These are phyloP conservation scores for Fragum sueziense DNA, from an alignment of 2,888 invertebrate genomes.

Conservation along the genomic window DNA sequence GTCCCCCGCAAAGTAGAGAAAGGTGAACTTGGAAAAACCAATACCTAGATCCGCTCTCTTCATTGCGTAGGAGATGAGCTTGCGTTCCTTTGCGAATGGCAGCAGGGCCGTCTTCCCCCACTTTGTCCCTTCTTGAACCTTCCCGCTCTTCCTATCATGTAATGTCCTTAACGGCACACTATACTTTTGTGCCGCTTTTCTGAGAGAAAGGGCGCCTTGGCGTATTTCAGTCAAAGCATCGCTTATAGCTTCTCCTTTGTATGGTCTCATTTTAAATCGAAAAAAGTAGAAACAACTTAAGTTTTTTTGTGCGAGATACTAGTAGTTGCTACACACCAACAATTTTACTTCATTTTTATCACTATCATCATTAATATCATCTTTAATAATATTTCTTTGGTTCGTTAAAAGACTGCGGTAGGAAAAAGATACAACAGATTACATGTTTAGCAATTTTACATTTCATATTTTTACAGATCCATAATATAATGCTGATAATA, in stretches of 20 bases:
- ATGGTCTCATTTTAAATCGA: constrained; percentile 7
- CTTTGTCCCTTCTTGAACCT: background rate
- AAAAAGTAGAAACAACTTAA: too few species aligned
- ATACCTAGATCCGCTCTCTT: constrained; percentile 24
- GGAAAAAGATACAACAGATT: too few species aligned
- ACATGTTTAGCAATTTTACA: too few species aligned
- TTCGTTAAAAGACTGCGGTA: too few species aligned
- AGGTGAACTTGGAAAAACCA: constrained; percentile 18
- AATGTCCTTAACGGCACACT: constrained; percentile 19
- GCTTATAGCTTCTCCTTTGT: constrained; percentile 4
- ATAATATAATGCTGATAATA: background rate
- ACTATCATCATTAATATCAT: too few species aligned
- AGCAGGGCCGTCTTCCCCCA: constrained; percentile 24
- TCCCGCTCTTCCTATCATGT: constrained; percentile 15
- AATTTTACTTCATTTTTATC: too few species aligned
- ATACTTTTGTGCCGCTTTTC: constrained; percentile 6
- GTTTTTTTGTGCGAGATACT: too few species aligned
- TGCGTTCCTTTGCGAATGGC: background rate
- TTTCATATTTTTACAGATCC: background rate
- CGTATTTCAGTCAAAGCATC: constrained; percentile 13
- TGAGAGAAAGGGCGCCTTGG: background rate
- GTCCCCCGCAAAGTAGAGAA: too few species aligned
- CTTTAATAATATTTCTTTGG: too few species aligned
- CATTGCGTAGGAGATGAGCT: constrained; percentile 15
- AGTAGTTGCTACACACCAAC: too few species aligned